Evolutionary conservation across 1,140 invertebrate species (phyloP).

Genomic region (Acromyrmex charruanus): DNA sequence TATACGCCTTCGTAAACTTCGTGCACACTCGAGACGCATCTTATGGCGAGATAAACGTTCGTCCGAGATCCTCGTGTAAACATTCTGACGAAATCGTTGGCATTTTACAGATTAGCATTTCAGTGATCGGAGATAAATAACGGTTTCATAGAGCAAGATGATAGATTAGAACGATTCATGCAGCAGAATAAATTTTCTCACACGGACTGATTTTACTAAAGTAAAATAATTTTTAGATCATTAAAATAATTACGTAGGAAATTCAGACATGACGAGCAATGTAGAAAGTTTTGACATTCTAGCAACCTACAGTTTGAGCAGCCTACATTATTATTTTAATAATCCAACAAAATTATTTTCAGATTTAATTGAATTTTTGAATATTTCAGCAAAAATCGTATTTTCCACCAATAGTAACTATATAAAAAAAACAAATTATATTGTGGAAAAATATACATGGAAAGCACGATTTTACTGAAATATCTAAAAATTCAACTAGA

Average conservation of each 20-base stretch:
- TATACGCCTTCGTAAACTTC: slow-evolving; percentile 40
- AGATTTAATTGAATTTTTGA: no score
- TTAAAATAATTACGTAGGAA: no score
- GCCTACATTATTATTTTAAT: no score
- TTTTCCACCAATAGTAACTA: not conserved
- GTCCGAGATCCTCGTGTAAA: not conserved
- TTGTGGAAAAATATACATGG: not conserved
- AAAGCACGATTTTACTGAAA: no score
- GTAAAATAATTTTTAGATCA: no score
- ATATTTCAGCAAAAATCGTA: no score
- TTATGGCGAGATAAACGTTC: slow-evolving; percentile 35
- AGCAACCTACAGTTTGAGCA: no score
- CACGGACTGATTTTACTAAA: no score
- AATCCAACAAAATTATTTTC: no score
- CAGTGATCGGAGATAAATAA: slow-evolving; percentile 11
- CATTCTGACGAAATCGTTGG: slow-evolving; percentile 26
- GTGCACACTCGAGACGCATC: slow-evolving; percentile 18
- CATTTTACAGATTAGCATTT: slow-evolving; percentile 48
- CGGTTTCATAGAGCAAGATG: slow-evolving; percentile 4
- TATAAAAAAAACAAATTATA: not conserved
- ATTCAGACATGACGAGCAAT: no score
- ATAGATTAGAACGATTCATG: not conserved
- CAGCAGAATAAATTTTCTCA: not conserved
- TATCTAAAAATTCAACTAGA: no score
- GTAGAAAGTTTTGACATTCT: no score